Conservation (phyloP, 2,888 invertebrate species). For the Caradrina kadenii region DNA sequence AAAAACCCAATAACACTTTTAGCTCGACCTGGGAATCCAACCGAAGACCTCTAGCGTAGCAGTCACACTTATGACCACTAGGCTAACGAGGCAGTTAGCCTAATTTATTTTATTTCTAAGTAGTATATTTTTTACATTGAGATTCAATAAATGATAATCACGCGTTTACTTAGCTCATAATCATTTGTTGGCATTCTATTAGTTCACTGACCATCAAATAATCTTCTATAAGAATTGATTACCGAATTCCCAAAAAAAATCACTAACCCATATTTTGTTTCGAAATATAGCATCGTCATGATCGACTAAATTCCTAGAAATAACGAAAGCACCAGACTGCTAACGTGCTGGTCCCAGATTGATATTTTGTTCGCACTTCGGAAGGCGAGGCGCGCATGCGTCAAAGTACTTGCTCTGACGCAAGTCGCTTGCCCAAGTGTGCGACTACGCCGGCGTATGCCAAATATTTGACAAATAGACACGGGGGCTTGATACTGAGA, state of each 20-base stretch:
- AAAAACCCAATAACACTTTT: too few species aligned
- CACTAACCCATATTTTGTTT: constrained; percentile 34
- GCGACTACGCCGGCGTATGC: constrained; percentile 61
- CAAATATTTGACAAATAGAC: constrained; percentile 69
- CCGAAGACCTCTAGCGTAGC: too few species aligned
- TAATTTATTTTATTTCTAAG: too few species aligned
- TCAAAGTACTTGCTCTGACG: constrained; percentile 72
- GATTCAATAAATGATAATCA: too few species aligned
- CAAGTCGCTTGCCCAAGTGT: constrained; percentile 67
- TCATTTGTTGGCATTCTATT: neutral
- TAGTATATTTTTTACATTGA: too few species aligned
- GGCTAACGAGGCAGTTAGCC: too few species aligned
- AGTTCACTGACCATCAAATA: neutral
- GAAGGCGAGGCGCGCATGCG: constrained; percentile 67
- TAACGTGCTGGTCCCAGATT: constrained; percentile 59
- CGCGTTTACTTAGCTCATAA: neutral
- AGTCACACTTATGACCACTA: too few species aligned
- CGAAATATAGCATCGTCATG: constrained; percentile 29
- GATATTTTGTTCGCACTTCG: constrained; percentile 61
- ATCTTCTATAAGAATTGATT: neutral
- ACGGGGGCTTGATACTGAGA: constrained; percentile 66
- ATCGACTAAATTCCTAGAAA: constrained; percentile 62
- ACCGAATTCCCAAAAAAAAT: constrained; percentile 10
- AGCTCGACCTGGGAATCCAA: too few species aligned
- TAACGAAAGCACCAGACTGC: constrained; percentile 51